Conservation (phyloP, 1,140 invertebrate species). For the Leucophenga varia region DNA sequence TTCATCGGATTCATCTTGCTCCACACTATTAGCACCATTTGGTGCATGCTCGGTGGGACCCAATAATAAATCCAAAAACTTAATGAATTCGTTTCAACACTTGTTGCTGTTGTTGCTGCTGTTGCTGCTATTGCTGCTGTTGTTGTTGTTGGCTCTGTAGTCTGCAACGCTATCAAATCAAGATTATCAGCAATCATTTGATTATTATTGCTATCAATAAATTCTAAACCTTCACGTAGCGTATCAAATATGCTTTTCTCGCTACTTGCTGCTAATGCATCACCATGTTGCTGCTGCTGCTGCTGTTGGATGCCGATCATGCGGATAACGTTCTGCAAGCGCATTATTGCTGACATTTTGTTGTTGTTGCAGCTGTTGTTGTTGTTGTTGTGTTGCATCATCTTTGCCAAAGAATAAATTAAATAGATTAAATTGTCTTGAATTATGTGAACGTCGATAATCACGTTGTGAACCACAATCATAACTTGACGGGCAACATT, state of each 20-base stretch:
- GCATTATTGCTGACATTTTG: constrained; percentile 14
- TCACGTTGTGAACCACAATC: constrained; percentile 68
- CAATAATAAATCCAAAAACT: constrained; percentile 41
- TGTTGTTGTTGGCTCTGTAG: not conserved
- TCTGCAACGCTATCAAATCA: constrained; percentile 22
- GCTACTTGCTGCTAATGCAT: constrained; percentile 28
- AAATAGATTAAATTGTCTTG: constrained; percentile 51
- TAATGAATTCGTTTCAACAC: too few relatives aligned
- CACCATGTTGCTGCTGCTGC: constrained; percentile 2
- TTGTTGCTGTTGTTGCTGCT: constrained; percentile 15
- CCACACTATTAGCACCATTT: constrained; percentile 5
- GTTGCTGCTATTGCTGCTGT: not conserved
- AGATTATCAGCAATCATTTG: constrained; percentile 41
- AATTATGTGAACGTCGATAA: constrained; percentile 32
- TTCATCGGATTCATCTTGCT: constrained; percentile 5
- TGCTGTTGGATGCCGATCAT: constrained; percentile 38
- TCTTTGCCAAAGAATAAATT: constrained; percentile 51
- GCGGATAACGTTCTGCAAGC: constrained; percentile 41
- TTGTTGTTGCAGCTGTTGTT: constrained; percentile 13
- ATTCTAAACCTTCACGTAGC: constrained; percentile 47
- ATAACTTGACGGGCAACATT: constrained; percentile 83
- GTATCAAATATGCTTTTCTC: constrained; percentile 52
- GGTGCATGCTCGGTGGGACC: constrained; percentile 26
- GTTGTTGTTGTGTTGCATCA: constrained; percentile 20
- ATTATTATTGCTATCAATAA: constrained; percentile 51